phyloP scores from a whole-genome alignment of 2,113 vertebrate species.

The Crotalus helleri region DNA sequence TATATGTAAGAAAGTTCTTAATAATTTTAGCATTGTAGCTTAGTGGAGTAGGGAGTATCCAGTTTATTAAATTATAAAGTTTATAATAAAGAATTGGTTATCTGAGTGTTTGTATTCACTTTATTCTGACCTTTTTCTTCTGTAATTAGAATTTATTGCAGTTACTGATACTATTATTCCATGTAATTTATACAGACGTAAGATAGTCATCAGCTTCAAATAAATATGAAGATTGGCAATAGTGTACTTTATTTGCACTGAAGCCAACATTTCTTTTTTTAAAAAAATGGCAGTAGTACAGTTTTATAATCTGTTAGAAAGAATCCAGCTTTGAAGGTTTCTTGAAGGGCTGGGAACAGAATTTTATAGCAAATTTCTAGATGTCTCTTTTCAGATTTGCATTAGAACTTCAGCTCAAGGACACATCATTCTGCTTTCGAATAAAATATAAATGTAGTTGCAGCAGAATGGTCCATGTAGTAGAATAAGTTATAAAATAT shows the following conservation, averaged over 20 bases:
- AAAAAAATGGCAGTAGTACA: background rate
- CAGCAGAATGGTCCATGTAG: background rate
- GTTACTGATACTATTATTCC: background rate
- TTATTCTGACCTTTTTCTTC: background rate
- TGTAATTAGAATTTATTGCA: background rate
- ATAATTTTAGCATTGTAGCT: background rate
- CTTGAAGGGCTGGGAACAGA: background rate
- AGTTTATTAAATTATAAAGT: background rate
- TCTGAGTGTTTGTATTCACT: background rate
- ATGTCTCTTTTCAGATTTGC: background rate
- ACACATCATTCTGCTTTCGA: background rate
- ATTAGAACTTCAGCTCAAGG: background rate
- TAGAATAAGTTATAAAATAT: background rate
- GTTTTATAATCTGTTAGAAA: background rate
- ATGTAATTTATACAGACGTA: background rate
- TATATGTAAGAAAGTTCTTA: background rate
- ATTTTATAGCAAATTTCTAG: background rate
- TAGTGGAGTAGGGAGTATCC: background rate
- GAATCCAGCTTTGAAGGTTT: background rate
- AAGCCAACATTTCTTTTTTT: background rate
- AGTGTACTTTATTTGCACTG: background rate
- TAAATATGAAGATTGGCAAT: background rate
- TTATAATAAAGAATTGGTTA: background rate
- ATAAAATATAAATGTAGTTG: background rate
- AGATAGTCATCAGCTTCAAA: background rate